These are phyloP conservation scores for Chelmon rostratus DNA, from an alignment of 2,797 vertebrate genomes.

Conservation along the genomic window DNA sequence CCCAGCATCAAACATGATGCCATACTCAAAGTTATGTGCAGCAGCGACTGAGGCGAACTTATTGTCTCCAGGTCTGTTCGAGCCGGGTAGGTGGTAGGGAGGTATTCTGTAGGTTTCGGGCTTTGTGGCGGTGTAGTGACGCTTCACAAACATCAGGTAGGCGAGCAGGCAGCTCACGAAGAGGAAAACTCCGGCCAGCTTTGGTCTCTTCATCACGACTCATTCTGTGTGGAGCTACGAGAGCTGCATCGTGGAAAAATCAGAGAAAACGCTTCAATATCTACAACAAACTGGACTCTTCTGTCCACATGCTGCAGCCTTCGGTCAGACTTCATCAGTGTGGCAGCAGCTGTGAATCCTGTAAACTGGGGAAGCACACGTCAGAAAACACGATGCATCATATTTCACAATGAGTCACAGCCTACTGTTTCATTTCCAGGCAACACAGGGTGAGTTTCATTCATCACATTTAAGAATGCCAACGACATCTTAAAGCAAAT, in stretches of 20 bases:
- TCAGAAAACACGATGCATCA: no score
- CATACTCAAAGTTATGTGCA: constrained; percentile 84
- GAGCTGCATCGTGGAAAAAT: background rate
- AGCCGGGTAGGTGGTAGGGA: constrained; percentile 20
- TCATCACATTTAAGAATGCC: no score
- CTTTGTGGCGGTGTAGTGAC: constrained; percentile 75
- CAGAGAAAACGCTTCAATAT: background rate
- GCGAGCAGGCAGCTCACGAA: constrained; percentile 84
- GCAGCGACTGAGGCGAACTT: background rate
- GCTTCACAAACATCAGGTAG: constrained; percentile 90
- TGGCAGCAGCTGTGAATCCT: background rate
- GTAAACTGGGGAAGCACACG: no score
- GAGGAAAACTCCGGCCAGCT: constrained; percentile 85
- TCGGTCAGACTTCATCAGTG: background rate
- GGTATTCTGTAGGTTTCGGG: constrained; percentile 55
- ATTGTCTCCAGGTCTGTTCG: constrained; percentile 19
- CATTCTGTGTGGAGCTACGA: constrained; percentile 60
- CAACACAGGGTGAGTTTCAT: no score
- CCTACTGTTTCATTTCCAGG: no score
- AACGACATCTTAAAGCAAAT: no score
- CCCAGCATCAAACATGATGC: constrained; percentile 96
- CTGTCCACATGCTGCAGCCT: no score
- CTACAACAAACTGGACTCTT: background rate
- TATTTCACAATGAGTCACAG: no score
- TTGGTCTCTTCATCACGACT: constrained; percentile 90